Evolutionary conservation across 2,113 vertebrate genomes (phyloP).

Genomic region (Junco hyemalis): DNA sequence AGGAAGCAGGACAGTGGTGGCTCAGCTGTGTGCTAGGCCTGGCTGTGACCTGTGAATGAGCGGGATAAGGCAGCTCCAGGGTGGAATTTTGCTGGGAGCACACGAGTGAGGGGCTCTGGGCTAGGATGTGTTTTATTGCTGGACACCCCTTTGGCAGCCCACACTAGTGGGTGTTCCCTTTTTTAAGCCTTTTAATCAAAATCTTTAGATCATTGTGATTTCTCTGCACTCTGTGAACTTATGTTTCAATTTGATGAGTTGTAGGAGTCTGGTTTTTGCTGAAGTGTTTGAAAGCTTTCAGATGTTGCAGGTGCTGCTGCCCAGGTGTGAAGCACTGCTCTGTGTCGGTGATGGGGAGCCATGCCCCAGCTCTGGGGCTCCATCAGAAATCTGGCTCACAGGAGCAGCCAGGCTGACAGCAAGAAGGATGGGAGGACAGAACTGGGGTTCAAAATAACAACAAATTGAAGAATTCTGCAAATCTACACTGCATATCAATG

Average conservation of each 20-base stretch:
- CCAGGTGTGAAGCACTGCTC: not conserved
- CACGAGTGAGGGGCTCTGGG: not conserved
- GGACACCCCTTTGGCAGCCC: not conserved
- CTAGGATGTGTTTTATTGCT: not conserved
- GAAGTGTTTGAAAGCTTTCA: not conserved
- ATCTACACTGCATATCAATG: not conserved
- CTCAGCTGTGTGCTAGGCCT: not conserved
- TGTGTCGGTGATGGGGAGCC: not conserved
- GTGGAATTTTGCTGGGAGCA: not conserved
- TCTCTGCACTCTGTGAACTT: not conserved
- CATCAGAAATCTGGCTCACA: not conserved
- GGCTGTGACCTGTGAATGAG: not conserved
- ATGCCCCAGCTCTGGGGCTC: not conserved
- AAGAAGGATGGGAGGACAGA: not conserved
- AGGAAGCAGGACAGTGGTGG: rapidly evolving
- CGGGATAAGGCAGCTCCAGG: not conserved
- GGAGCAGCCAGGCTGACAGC: not conserved
- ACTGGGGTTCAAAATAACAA: not conserved
- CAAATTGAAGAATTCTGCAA: not conserved
- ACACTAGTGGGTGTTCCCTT: rapidly evolving
- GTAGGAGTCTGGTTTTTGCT: not conserved
- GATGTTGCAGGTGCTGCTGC: not conserved
- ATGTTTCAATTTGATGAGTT: not conserved
- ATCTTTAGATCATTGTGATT: not conserved
- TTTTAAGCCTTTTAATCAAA: not conserved